Evolutionary conservation across 2,113 vertebrate species (phyloP).

Genomic region (Embiotoca jacksoni): DNA sequence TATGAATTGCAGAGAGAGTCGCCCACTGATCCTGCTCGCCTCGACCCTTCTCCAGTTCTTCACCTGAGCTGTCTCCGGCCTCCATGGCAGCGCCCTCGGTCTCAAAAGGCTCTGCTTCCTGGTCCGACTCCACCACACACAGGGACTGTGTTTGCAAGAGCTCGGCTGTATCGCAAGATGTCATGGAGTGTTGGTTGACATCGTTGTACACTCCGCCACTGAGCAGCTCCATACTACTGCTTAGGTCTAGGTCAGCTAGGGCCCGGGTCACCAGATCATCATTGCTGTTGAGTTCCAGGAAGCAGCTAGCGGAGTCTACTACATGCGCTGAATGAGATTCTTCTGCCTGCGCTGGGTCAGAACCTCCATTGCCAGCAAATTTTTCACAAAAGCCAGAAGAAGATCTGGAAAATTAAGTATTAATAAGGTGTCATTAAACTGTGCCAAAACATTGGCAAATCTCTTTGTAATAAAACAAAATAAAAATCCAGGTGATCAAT

Average conservation of each 20-base stretch:
- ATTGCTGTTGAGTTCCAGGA: constrained; percentile 79
- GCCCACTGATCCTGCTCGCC: constrained; percentile 48
- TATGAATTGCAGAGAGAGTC: constrained; percentile 63
- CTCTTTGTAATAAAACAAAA: background rate
- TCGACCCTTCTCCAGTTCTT: constrained; percentile 5
- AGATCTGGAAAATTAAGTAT: constrained; percentile 65
- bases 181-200: constrained; percentile 55
- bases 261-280: constrained; percentile 77
- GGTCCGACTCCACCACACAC: constrained; percentile 51
- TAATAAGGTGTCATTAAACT: background rate
- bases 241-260: constrained; percentile 81
- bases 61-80: background rate
- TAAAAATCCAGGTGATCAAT: no score
- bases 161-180: constrained; percentile 71
- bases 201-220: constrained; percentile 8
- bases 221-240: constrained; percentile 49
- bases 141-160: constrained; percentile 59
- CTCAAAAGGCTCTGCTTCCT: constrained; percentile 34
- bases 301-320: constrained; percentile 76
- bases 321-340: constrained; percentile 27
- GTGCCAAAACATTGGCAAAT: background rate
- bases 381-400: constrained; percentile 85
- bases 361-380: constrained; percentile 63
- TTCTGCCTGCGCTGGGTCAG: constrained; percentile 60
- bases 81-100: background rate